A percentile compares a stretch with the other conserved stretches of the same genome.
Conservation (phyloP, 1,140 invertebrate genomes). For the Cherax quadricarinatus region DNA sequence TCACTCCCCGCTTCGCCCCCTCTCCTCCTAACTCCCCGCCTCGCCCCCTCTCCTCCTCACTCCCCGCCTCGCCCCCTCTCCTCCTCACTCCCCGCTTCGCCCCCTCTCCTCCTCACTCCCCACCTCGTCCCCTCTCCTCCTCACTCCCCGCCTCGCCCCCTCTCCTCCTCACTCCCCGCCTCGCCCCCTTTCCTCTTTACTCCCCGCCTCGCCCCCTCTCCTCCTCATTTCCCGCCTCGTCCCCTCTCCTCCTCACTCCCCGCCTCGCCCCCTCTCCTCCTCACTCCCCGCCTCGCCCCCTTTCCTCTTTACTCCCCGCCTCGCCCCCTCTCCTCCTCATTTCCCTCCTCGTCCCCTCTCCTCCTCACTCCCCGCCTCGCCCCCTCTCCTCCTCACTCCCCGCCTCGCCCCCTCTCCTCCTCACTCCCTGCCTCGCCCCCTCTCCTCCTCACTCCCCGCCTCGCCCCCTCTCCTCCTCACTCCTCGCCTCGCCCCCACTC, state of each 20-base stretch:
- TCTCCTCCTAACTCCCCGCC: background rate
- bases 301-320: background rate
- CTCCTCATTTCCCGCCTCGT: background rate
- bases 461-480: background rate
- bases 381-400: constrained; percentile 1
- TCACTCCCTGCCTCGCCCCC: background rate
- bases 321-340: background rate
- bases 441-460: background rate
- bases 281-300: background rate
- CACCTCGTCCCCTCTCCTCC: background rate
- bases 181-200: background rate
- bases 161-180: background rate
- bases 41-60: background rate
- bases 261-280: constrained; percentile 1
- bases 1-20: background rate
- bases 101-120: background rate
- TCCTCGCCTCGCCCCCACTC: background rate
- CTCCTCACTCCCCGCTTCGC: background rate
- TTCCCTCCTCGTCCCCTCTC: background rate
- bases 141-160: constrained; percentile 2
- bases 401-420: constrained; percentile 1
- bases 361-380: too few relatives aligned
- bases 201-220: background rate
- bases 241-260: constrained; percentile 16
- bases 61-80: background rate